Base-by-base conservation (phyloP, 2,888 invertebrate genomes). In the Bombyx huttoni region DNA sequence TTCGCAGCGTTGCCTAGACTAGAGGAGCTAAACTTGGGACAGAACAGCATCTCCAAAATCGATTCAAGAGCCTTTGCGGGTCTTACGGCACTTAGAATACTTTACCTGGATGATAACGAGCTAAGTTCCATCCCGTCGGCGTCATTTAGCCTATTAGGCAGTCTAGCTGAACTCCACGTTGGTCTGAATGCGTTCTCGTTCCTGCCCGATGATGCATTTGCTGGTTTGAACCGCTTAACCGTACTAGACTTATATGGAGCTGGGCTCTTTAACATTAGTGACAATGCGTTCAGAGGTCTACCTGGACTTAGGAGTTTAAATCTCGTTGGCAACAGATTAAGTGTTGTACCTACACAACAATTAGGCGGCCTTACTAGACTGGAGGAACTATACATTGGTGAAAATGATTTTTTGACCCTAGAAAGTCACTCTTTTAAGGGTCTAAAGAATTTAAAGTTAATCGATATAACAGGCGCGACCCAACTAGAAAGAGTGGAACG, bases 21-120 rank as follows among this genome's bases (percentile, higher is more conserved):
- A 61, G 95, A 95, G 72, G 96, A 96, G 78, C 88, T 96, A 51
- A 96, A 96, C 82, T 87, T 96, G 56, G 96, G 96, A 13, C 93
- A 95, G 77, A 96, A 96, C 75, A 91, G 95, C 64, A 95, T 96
- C 70, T 92, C 93, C 13, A 91, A 91, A 65, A 93, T 96, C 49
- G 95, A 96, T 66, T 90, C 92, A 0, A 90, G 90, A 58, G 94
- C 96, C 3, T 94, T 96, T 64, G 91, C 93, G 51, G 95, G 94
- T 1, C 78, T 96, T 51, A 86, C 90, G 6, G 92, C 94, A n/a
- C 84, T 96, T 53, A 89, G 95, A 56, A 93, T 96, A 14, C 83
- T 96, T 12, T 95, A 94, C 75, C 84, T 96, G 57, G 96, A 96
- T 68, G 96, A 96, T 73, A 96, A 96, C 75, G 93, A 94, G 56